phyloP scores from a whole-genome alignment of 2,113 vertebrate genomes.

The Peucedramus taeniatus region DNA sequence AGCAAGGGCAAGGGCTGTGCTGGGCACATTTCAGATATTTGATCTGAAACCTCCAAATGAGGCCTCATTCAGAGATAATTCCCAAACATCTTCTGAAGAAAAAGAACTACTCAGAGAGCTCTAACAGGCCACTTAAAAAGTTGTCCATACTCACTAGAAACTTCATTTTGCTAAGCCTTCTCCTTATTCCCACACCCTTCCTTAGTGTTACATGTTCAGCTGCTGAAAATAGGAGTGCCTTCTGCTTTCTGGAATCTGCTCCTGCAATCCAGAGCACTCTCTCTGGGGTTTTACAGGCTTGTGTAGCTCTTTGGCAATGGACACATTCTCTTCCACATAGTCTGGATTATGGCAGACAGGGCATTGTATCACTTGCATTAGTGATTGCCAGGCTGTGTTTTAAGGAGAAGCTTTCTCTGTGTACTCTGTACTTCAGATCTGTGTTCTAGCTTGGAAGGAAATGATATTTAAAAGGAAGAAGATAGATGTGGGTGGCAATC shows the following conservation, averaged over 20 bases:
- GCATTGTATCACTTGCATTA: neutral
- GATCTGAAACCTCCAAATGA: neutral
- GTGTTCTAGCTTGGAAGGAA: neutral
- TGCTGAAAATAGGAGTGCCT: neutral
- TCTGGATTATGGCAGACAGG: neutral
- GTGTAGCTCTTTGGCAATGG: neutral
- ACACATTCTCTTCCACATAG: neutral
- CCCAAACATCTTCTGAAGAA: neutral
- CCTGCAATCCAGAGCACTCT: neutral
- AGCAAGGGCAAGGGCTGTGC: neutral
- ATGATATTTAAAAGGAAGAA: neutral
- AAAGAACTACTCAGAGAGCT: neutral
- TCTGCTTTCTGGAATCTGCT: neutral
- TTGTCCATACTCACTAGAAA: neutral
- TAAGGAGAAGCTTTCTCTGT: neutral
- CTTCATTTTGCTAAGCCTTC: neutral
- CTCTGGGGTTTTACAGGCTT: constrained; percentile 6
- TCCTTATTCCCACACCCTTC: neutral
- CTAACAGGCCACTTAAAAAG: neutral
- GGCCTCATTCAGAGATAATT: neutral
- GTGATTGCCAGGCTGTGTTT: neutral
- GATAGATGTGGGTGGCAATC: neutral
- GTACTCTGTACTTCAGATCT: neutral
- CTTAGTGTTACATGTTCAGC: neutral
- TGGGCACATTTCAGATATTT: neutral